phyloP scores from a whole-genome alignment of 2,113 vertebrate genomes.

The Micronycteris hirsuta region DNA sequence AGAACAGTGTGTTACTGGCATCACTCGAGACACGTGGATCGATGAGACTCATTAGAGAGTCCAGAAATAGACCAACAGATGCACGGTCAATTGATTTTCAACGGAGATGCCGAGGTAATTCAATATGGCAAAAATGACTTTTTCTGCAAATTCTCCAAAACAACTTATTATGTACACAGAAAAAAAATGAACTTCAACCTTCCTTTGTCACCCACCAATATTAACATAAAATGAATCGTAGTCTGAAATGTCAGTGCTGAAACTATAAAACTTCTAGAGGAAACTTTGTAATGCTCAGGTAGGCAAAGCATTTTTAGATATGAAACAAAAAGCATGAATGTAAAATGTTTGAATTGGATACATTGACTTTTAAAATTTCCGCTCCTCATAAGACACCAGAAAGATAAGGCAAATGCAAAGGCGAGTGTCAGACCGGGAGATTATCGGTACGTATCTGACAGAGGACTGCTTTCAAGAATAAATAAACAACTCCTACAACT shows the following conservation, averaged over 20 bases:
- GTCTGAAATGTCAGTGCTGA: not conserved
- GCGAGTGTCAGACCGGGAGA: not conserved
- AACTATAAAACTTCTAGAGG: not conserved
- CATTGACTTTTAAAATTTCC: not conserved
- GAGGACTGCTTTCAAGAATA: not conserved
- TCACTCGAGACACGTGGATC: not conserved
- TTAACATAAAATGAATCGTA: not conserved
- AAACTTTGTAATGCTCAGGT: not conserved
- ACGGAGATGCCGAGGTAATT: not conserved
- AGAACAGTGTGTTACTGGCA: not conserved
- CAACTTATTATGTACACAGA: not conserved
- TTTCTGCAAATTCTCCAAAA: conserved; percentile 18
- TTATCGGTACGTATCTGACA: not conserved
- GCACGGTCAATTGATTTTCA: conserved; percentile 22
- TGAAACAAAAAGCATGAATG: not conserved
- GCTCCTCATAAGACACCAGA: not conserved
- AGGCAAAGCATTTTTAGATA: conserved; percentile 11
- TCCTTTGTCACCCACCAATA: not conserved
- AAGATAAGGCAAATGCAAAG: not conserved
- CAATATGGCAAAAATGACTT: not conserved
- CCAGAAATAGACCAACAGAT: not conserved
- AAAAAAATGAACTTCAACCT: conserved; percentile 5
- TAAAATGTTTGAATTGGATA: not conserved
- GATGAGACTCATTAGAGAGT: not conserved
- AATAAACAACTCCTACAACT: not conserved